Conservation (phyloP, 2,113 vertebrate genomes). For the Hippocampus mohnikei region DNA sequence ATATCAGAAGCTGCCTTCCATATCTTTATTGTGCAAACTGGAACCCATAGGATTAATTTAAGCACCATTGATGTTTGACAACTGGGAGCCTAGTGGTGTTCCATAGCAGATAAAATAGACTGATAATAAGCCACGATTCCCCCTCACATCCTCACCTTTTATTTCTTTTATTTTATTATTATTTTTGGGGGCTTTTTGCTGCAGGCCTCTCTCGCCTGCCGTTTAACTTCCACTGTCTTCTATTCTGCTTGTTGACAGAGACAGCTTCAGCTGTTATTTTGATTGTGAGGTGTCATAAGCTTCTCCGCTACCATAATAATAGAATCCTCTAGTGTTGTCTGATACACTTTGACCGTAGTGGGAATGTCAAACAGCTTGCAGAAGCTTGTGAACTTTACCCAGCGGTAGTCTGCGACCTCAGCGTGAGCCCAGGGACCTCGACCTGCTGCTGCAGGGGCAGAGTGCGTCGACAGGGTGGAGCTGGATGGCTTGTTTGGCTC, state of each 20-base stretch:
- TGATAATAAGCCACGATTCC: slow-evolving; percentile 63
- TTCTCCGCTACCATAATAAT: slow-evolving; percentile 42
- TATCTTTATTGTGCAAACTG: slow-evolving; percentile 66
- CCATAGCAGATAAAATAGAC: slow-evolving; percentile 69
- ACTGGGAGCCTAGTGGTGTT: slow-evolving; percentile 65
- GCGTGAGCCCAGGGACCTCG: slow-evolving; percentile 56
- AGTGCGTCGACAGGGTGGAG: slow-evolving; percentile 42
- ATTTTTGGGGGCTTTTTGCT: slow-evolving; percentile 42
- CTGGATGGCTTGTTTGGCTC: slow-evolving; percentile 50
- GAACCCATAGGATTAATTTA: slow-evolving; percentile 69
- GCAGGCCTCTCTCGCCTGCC: slow-evolving; percentile 54
- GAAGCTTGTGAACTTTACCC: slow-evolving; percentile 71
- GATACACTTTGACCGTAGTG: slow-evolving; percentile 71
- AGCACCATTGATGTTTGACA: slow-evolving; percentile 70
- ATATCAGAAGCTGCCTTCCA: slow-evolving; percentile 66
- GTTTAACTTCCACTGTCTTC: slow-evolving; percentile 51
- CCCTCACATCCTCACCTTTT: not conserved
- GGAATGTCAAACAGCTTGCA: slow-evolving; percentile 72
- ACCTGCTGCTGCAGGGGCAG: slow-evolving; percentile 58
- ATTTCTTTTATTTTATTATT: not conserved
- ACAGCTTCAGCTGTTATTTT: slow-evolving; percentile 2
- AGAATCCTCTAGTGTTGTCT: slow-evolving; percentile 59
- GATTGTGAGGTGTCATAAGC: slow-evolving; percentile 15
- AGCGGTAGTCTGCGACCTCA: slow-evolving; percentile 53
- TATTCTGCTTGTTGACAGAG: not conserved